Evolutionary conservation across 1,140 invertebrate species (phyloP).

Genomic region (Rhizoglyphus robini): DNA sequence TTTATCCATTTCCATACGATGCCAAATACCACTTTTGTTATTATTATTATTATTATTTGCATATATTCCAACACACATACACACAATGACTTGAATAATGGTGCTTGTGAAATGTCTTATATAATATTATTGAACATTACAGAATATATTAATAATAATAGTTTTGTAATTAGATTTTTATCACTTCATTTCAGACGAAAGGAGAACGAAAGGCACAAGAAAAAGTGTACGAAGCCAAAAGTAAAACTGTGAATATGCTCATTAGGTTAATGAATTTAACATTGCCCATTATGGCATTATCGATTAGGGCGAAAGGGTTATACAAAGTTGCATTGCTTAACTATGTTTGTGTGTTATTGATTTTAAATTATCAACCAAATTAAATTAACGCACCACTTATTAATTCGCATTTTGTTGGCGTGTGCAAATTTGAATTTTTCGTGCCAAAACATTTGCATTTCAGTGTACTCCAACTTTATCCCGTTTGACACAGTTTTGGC

Average conservation of each 20-base stretch:
- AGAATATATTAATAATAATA: background rate
- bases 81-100: too few relatives aligned
- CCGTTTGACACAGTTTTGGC: background rate
- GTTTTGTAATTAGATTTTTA: background rate
- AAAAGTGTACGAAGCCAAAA: too few relatives aligned
- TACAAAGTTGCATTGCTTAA: background rate
- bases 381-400: background rate
- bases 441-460: too few relatives aligned
- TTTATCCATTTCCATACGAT: background rate
- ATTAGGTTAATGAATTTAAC: constrained; percentile 12
- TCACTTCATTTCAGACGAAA: background rate
- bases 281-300: background rate
- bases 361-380: constrained; percentile 8
- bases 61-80: background rate
- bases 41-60: too few relatives aligned
- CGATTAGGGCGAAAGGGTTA: background rate
- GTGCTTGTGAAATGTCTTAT: too few relatives aligned
- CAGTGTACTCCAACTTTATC: too few relatives aligned
- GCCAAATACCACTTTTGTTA: background rate
- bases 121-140: too few relatives aligned
- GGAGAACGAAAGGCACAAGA: background rate
- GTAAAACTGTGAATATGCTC: constrained; percentile 2
- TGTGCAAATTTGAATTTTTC: too few relatives aligned
- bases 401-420: background rate
- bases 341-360: background rate